Base-by-base conservation (phyloP, 2,888 invertebrate species). In the Caenorhabditis sp. region DNA sequence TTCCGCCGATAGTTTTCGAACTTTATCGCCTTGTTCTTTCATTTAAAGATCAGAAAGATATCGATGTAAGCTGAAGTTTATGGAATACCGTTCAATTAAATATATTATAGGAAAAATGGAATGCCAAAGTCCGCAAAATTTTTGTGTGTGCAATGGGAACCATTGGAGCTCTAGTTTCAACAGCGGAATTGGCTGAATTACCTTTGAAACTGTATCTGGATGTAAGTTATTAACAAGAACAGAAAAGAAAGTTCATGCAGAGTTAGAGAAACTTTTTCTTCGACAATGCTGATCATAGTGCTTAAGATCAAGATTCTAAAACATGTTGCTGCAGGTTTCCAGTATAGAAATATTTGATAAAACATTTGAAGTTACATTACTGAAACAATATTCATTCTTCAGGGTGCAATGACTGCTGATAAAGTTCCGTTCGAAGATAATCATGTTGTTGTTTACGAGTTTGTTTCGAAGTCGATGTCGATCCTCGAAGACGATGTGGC, bases 141-240 rank as follows among this genome's bases (percentile, higher is more conserved):
- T 95, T 99, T 90, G 95, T 97, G 89, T 97, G 97, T 89, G 97
- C 95, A 87, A 96, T 96, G 88, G 93, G 94, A 85, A 97, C 96
- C 0, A 95, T 99, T 85, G 93, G 93, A 26, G 94, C 94, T 69
- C 90, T 99, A 61, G 94, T 95, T 57, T 77, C 82, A 62, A 97
- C 97, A 89, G 95, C 95, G 0, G 97, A 97, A 88, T 90, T 95
- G 56, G 93, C 96, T 0, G 97, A 99, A 88, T 89, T 99, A 66
- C 95, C 97, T 0, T 90, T 99, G 52, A 91, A 97, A 77, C 89
- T 99, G 63, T 99, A 96, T 89, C 91, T 99, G 10, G 80, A 85
- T 72, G 84, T 84, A n/a, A 38, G 61, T 17, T 21, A n/a, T n/a
- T n/a, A n/a, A n/a, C n/a, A n/a, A n/a, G n/a, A n/a, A n/a, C n/a